Conservation (phyloP, 2,797 vertebrate genomes). For the Eutrigla gurnardus region DNA sequence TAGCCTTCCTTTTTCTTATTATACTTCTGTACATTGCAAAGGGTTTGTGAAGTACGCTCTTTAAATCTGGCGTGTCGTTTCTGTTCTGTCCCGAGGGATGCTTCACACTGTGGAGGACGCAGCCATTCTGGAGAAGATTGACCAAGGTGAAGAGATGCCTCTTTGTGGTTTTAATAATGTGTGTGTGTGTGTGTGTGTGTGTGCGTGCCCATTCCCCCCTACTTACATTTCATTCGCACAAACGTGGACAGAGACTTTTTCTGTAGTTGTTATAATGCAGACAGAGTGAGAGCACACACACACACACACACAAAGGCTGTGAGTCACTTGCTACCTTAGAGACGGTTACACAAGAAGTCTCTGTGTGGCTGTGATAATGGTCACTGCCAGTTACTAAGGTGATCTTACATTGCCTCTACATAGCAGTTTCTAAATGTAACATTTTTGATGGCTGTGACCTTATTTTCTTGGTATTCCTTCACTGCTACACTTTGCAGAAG, state of each 20-base stretch:
- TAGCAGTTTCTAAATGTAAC: conserved; percentile 4
- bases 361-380: conserved; percentile 7
- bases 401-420: conserved; percentile 10
- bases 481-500: conserved; percentile 3
- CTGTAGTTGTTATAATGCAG: background rate
- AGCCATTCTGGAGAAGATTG: conserved; percentile 81
- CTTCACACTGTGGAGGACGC: conserved; percentile 85
- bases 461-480: conserved; percentile 19
- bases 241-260: background rate
- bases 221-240: conserved; percentile 5
- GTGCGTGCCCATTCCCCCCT: background rate
- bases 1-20: background rate
- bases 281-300: conserved; percentile 1
- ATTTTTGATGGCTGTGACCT: conserved; percentile 13
- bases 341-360: background rate
- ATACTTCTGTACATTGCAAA: background rate
- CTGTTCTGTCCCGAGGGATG: conserved; percentile 80
- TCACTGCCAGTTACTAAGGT: conserved; percentile 20
- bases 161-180: conserved; percentile 16
- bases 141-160: conserved; percentile 86
- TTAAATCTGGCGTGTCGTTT: conserved; percentile 35
- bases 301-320: background rate
- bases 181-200: background rate
- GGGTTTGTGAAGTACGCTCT: conserved; percentile 20
- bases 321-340: conserved; percentile 14